Conservation (phyloP, 2,888 invertebrate species). For the Ichneumoninae sp. region DNA sequence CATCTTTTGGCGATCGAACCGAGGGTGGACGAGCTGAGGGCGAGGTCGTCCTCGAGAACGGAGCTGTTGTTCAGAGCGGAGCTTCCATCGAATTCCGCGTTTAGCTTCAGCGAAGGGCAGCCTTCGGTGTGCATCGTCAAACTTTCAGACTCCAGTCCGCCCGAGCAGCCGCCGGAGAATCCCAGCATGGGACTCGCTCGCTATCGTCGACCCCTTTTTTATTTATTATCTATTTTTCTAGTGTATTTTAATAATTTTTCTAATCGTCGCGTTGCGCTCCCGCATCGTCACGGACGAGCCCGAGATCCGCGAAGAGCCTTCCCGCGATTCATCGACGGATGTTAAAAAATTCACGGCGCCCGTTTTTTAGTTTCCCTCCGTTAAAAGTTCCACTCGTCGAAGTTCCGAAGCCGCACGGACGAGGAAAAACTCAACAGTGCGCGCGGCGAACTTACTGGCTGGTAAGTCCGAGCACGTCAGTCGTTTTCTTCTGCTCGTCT, state of each 20-base stretch:
- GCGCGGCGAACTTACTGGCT: no score
- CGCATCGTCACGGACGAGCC: neutral
- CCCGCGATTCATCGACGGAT: neutral
- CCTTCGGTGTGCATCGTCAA: constrained; percentile 67
- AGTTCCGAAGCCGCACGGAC: no score
- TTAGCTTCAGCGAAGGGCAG: constrained; percentile 59
- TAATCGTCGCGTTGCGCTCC: no score
- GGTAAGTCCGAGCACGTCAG: no score
- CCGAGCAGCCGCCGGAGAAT: neutral
- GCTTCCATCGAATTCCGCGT: constrained; percentile 57
- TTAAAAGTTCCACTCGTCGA: no score
- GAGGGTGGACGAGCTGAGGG: constrained; percentile 69
- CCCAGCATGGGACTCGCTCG: neutral
- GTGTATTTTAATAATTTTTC: no score
- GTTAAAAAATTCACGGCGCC: neutral
- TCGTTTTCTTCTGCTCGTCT: no score
- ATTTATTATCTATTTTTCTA: no score
- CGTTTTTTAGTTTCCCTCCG: no score
- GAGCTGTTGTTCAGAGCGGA: constrained; percentile 67
- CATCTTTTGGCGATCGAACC: constrained; percentile 45
- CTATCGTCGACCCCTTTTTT: neutral
- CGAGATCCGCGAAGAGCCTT: neutral
- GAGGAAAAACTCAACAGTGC: no score
- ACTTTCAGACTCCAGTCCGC: neutral
- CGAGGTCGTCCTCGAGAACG: constrained; percentile 71